These are phyloP conservation scores for Temnothorax rugatulus DNA, from an alignment of 2,888 invertebrate genomes.

Conservation along the genomic window DNA sequence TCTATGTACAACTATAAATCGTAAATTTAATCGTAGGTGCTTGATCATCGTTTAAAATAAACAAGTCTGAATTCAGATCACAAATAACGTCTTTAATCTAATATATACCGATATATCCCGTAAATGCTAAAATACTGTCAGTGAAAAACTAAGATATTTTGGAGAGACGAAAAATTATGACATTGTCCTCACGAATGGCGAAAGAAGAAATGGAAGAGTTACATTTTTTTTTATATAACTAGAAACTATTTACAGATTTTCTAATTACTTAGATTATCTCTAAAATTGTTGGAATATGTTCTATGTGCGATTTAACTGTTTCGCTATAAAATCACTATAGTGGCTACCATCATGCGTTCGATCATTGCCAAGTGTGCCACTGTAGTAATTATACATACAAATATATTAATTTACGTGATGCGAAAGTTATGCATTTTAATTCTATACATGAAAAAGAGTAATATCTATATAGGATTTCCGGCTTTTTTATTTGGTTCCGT, in stretches of 20 bases:
- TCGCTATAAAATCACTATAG: background rate
- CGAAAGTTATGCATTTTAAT: conserved; percentile 6
- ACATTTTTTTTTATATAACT: conserved; percentile 3
- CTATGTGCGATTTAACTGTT: conserved; percentile 2
- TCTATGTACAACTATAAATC: conserved; percentile 25
- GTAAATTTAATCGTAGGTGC: background rate
- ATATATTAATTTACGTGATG: conserved; percentile 22
- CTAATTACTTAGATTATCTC: conserved; percentile 14
- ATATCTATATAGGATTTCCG: background rate
- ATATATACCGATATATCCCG: background rate
- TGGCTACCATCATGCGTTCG: background rate
- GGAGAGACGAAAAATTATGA: background rate
- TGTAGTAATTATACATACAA: conserved; percentile 24
- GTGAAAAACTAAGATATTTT: background rate
- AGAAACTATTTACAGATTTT: conserved; percentile 29
- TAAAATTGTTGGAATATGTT: conserved; percentile 12
- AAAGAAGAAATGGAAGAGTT: background rate
- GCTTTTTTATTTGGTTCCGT: background rate
- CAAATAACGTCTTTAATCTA: background rate
- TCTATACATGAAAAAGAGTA: background rate
- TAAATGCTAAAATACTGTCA: background rate
- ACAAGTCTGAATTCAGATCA: background rate
- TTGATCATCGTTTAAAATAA: conserved; percentile 2
- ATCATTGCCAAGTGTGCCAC: background rate
- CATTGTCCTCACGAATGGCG: background rate